phyloP scores from a whole-genome alignment of 1,140 invertebrate genomes.

The Zophobas morio region DNA sequence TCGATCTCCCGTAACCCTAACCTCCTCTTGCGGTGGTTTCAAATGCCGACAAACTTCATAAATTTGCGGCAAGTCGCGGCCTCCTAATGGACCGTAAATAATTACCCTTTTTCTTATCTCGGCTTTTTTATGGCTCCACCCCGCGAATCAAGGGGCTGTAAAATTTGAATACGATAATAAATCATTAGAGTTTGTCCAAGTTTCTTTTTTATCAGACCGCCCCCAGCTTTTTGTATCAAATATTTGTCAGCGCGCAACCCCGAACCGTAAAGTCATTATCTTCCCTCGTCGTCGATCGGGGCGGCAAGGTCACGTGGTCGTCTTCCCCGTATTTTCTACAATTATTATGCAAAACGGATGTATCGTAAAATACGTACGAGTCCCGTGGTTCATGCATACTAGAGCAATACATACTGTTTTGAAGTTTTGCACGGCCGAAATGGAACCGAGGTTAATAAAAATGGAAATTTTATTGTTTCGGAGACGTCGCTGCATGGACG shows the following conservation, averaged over 20 bases:
- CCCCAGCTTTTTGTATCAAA: slow-evolving; percentile 20
- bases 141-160: slow-evolving; percentile 9
- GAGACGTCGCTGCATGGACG: slow-evolving; percentile 3
- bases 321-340: neutral
- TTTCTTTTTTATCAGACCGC: slow-evolving; percentile 3
- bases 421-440: neutral
- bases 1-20: neutral
- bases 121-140: slow-evolving; percentile 3
- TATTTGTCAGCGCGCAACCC: slow-evolving; percentile 11
- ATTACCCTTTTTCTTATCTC: slow-evolving; percentile 35
- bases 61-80: neutral
- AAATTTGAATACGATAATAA: slow-evolving; percentile 33
- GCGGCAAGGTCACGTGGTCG: slow-evolving; percentile 3
- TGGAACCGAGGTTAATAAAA: slow-evolving; percentile 26
- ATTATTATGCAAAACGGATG: slow-evolving; percentile 32
- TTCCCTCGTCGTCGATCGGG: neutral
- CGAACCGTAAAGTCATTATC: neutral
- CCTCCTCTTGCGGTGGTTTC: neutral
- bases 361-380: neutral
- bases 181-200: slow-evolving; percentile 15
- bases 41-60: slow-evolving; percentile 10
- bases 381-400: slow-evolving; percentile 15
- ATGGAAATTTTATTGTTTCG: slow-evolving; percentile 38
- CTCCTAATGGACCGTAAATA: slow-evolving; percentile 33
- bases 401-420: neutral